These are phyloP conservation scores for Eupristina koningsbergeri DNA, from an alignment of 1,140 invertebrate genomes.

Conservation along the genomic window DNA sequence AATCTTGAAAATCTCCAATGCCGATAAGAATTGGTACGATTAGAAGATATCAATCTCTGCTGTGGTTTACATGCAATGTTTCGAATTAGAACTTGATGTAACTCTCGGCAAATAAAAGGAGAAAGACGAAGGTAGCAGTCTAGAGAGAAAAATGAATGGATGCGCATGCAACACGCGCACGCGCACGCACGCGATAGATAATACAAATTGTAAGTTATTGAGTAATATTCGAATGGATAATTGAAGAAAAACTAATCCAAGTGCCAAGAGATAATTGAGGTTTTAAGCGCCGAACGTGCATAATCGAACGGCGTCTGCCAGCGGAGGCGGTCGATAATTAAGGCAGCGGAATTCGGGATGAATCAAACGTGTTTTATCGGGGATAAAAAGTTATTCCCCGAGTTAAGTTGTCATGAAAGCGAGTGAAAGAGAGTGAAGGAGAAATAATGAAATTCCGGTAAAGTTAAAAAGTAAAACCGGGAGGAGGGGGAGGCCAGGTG, in stretches of 20 bases:
- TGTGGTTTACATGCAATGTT: background rate
- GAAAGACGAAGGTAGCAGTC: background rate
- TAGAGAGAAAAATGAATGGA: background rate
- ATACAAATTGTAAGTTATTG: background rate
- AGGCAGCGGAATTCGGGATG: background rate
- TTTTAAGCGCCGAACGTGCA: too few species aligned
- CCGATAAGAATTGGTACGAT: background rate
- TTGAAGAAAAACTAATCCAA: background rate
- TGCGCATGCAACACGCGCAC: background rate
- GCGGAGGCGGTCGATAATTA: conserved; percentile 12
- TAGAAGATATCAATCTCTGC: conserved; percentile 24
- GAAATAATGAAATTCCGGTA: conserved; percentile 5
- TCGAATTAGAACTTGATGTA: background rate
- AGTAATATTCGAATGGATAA: background rate
- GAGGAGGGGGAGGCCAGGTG: background rate
- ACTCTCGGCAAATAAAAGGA: conserved; percentile 1
- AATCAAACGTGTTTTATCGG: conserved; percentile 2
- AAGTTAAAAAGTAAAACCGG: background rate
- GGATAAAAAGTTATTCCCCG: background rate
- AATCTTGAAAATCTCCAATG: background rate
- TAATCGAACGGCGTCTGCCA: too few species aligned
- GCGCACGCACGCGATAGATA: background rate
- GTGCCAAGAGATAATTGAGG: background rate
- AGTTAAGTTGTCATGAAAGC: conserved; percentile 31
- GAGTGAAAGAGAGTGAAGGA: conserved; percentile 33